Evolutionary conservation across 2,113 vertebrate genomes (phyloP), one percentile per base, ranked within the genome.

Genomic region (Columbina picui): DNA sequence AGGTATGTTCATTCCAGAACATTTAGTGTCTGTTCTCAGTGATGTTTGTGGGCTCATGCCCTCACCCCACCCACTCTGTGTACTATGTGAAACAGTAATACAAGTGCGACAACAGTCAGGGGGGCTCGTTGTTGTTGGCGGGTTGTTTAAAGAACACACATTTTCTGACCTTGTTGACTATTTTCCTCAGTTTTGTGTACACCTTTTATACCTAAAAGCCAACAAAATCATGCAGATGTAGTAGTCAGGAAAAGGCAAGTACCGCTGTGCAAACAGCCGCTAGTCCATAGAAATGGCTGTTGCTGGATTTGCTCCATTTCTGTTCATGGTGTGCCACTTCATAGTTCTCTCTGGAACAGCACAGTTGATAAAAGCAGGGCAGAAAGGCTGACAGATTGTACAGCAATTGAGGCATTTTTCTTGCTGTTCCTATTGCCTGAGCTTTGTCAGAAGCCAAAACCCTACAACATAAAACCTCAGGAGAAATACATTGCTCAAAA

Each of bases 231-330:
- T 27, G 17, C 60, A 41, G 23, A 38, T 12, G 8, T 12, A 43
- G n/a, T 20, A 56, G 52, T 29, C 61, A 78, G 4, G 20, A 41
- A 64, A 68, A 3, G 3, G 7, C 13, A 79, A 56, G 9, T 36
- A 16, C 9, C 25, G 4, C n/a, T 8, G 19, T 34, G 30, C 21
- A 43, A 95, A 56, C 0, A 60, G 15, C 39, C 76, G 29, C 38
- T 1, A n/a, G 17, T 12, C 14, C 59, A 59, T 0, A 25, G 56
- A 63, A 87, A 75, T 12, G 2, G 6, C 16, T 41, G 16, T 7
- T 75, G 36, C 23, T 64, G 5, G 2, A 71, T 83, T 68, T 84
- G 41, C 70, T 64, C 60, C 29, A 2, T 29, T 81, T 52, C 65
- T 38, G 21, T 19, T 75, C n/a, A 47, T 14, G 26, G n/a, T 67